A percentile compares a stretch with the other conserved stretches of the same genome.
These are phyloP conservation scores for Arctia plantaginis DNA, from an alignment of 2,888 invertebrate genomes.

Conservation along the genomic window DNA sequence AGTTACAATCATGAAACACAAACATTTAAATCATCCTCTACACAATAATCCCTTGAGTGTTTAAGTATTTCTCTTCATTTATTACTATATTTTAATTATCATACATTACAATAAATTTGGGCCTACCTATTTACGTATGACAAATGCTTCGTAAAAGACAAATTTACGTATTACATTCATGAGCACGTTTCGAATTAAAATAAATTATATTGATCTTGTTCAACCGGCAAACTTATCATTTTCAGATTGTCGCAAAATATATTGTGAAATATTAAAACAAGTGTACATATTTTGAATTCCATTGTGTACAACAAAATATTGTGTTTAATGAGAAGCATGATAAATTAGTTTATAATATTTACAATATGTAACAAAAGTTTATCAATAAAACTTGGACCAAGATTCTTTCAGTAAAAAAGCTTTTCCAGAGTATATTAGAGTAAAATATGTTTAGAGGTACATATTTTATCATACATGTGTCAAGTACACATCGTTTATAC, in stretches of 20 bases:
- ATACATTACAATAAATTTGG: slow-evolving; percentile 84
- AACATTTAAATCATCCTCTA: slow-evolving; percentile 81
- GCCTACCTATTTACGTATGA: slow-evolving; percentile 86
- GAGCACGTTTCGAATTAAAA: slow-evolving; percentile 78
- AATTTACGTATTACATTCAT: slow-evolving; percentile 81
- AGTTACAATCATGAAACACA: slow-evolving; percentile 84
- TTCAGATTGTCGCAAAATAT: slow-evolving; percentile 64
- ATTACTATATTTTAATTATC: slow-evolving; percentile 80
- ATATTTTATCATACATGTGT: slow-evolving; percentile 3
- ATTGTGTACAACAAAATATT: slow-evolving; percentile 48
- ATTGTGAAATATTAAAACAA: slow-evolving; percentile 69
- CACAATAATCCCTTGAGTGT: slow-evolving; percentile 77
- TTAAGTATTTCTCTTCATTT: slow-evolving; percentile 82
- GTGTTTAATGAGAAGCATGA: slow-evolving; percentile 58
- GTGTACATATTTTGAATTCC: slow-evolving; percentile 69
- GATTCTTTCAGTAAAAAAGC: slow-evolving; percentile 70
- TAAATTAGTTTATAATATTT: slow-evolving; percentile 75
- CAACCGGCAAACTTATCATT: slow-evolving; percentile 64
- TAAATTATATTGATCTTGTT: slow-evolving; percentile 74
- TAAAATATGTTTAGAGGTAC: background rate
- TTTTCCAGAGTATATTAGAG: background rate
- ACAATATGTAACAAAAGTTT: slow-evolving; percentile 76
- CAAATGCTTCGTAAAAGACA: slow-evolving; percentile 80
- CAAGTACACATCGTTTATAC: background rate
- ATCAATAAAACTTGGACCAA: slow-evolving; percentile 67